A percentile compares a stretch with the other conserved stretches of the same genome.
Conservation (phyloP, 2,113 vertebrate genomes). For the Origma solitaria region DNA sequence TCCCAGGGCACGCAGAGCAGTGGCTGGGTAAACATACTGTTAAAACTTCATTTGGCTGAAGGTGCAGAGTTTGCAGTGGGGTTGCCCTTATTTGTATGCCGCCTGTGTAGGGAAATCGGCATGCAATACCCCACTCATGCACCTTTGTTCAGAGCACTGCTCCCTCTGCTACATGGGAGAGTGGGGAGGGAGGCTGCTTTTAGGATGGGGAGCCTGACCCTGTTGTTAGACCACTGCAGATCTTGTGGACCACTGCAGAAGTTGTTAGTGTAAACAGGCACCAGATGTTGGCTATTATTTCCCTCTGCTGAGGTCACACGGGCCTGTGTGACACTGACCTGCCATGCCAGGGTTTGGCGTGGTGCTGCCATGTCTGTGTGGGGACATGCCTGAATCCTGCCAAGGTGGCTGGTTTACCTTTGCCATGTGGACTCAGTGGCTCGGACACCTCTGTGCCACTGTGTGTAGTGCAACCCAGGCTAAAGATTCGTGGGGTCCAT, state of each 20-base stretch:
- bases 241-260: background rate
- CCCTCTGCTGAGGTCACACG: accelerated
- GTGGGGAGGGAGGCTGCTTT: background rate
- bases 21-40: constrained; percentile 30
- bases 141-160: background rate
- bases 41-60: constrained; percentile 27
- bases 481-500: accelerated
- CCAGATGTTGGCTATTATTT: background rate
- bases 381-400: background rate
- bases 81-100: background rate
- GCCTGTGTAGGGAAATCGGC: background rate
- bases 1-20: constrained; percentile 32
- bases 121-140: accelerated
- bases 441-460: accelerated
- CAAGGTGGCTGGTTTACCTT: accelerated
- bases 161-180: accelerated
- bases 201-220: background rate
- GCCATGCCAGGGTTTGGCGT: background rate
- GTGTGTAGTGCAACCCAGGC: background rate
- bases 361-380: accelerated
- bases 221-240: background rate
- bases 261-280: background rate
- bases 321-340: background rate
- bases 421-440: background rate
- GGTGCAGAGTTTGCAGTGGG: background rate